Evolutionary conservation across 2,797 vertebrate genomes (phyloP).

Genomic region (Tangara arthus): DNA sequence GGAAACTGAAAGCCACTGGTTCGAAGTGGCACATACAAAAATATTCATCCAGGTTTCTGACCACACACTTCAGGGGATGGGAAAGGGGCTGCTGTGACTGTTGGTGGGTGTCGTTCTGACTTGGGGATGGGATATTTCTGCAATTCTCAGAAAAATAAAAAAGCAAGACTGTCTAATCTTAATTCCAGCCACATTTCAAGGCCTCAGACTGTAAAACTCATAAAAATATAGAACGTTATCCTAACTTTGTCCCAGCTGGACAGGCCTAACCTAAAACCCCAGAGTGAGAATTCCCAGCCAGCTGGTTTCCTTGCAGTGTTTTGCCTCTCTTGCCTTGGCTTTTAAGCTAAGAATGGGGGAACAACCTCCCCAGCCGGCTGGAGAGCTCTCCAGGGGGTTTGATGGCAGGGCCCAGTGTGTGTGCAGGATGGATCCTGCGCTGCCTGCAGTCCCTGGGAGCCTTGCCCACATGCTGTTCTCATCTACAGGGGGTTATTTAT

Average conservation of each 20-base stretch:
- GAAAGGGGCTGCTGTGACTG: not conserved
- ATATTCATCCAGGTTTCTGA: not conserved
- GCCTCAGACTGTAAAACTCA: not conserved
- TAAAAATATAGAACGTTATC: not conserved
- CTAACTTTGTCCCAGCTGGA: not conserved
- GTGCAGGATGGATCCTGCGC: accelerated
- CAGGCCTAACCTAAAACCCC: not conserved
- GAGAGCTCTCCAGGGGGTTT: not conserved
- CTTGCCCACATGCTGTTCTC: conserved; percentile 50
- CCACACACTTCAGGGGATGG: not conserved
- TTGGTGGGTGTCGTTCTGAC: not conserved
- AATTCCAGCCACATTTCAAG: not conserved
- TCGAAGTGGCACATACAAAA: not conserved
- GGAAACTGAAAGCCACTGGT: not conserved
- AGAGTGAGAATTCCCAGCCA: not conserved
- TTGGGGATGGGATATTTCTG: not conserved
- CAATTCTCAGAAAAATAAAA: not conserved
- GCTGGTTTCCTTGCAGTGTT: not conserved
- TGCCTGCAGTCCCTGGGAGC: conserved; percentile 14
- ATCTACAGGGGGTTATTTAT: conserved; percentile 47
- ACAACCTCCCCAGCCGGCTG: not conserved
- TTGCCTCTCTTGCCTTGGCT: not conserved
- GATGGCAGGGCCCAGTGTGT: not conserved
- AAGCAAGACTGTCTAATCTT: not conserved
- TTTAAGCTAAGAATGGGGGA: not conserved